These are phyloP conservation scores for Calidris pugnax DNA, from an alignment of 2,113 vertebrate species.

Conservation along the genomic window DNA sequence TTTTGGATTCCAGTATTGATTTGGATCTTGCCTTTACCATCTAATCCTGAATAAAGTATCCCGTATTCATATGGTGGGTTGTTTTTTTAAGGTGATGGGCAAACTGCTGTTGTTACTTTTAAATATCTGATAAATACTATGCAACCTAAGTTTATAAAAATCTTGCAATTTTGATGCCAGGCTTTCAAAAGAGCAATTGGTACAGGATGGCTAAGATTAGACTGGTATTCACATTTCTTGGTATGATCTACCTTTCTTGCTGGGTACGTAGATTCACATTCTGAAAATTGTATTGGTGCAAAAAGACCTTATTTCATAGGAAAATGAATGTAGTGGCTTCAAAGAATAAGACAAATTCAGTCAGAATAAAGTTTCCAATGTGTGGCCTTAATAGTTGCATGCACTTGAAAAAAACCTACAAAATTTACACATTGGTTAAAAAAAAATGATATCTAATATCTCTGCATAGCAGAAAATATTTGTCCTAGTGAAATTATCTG, in stretches of 20 bases:
- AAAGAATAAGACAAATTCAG: not conserved
- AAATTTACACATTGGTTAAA: not conserved
- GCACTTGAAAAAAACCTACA: not conserved
- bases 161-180: not conserved
- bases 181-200: not conserved
- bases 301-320: not conserved
- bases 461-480: not conserved
- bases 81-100: not conserved
- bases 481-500: not conserved
- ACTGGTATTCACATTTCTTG: not conserved
- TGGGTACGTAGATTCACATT: not conserved
- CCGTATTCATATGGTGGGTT: accelerated
- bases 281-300: not conserved
- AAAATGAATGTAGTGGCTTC: not conserved
- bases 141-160: not conserved
- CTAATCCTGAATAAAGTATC: not conserved
- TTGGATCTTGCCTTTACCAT: not conserved
- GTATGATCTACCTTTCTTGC: not conserved
- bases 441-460: accelerated
- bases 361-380: not conserved
- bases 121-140: not conserved
- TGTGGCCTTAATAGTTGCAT: not conserved
- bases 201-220: not conserved
- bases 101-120: not conserved
- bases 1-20: not conserved